These are phyloP conservation scores for Erebia epiphron DNA, from an alignment of 2,888 invertebrate genomes.

Conservation along the genomic window DNA sequence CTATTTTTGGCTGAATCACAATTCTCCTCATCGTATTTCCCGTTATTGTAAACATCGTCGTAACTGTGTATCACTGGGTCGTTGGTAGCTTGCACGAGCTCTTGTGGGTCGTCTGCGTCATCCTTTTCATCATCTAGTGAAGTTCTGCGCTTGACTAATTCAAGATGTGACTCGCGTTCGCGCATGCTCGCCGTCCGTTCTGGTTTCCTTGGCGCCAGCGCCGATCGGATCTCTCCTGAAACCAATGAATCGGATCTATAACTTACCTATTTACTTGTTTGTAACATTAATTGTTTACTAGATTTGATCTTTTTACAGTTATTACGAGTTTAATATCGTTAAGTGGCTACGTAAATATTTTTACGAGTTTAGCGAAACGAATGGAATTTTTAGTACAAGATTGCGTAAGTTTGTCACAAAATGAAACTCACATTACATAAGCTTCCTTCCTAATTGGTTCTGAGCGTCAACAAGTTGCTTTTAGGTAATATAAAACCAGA, in stretches of 20 bases:
- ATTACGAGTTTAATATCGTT: background rate
- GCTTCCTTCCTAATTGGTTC: background rate
- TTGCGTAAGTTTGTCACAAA: slow-evolving; percentile 4
- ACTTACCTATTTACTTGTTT: slow-evolving; percentile 22
- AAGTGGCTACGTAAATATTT: background rate
- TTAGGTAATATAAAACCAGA: slow-evolving; percentile 3
- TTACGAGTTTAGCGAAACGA: background rate
- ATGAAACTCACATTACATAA: slow-evolving; percentile 7
- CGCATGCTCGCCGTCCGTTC: slow-evolving; percentile 94
- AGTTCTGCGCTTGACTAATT: slow-evolving; percentile 79
- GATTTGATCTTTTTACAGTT: too few species aligned
- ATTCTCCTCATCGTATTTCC: slow-evolving; percentile 74
- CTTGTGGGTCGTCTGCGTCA: slow-evolving; percentile 71
- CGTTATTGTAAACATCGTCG: slow-evolving; percentile 76
- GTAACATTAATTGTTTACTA: background rate
- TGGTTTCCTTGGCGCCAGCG: slow-evolving; percentile 91
- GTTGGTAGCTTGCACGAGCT: slow-evolving; percentile 74
- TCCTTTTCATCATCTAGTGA: slow-evolving; percentile 82
- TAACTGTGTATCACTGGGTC: slow-evolving; percentile 76
- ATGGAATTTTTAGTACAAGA: background rate
- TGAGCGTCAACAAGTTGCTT: background rate
- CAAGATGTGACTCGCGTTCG: slow-evolving; percentile 87
- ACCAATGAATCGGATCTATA: slow-evolving; percentile 40
- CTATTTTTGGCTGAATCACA: slow-evolving; percentile 78
- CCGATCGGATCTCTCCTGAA: slow-evolving; percentile 91